Evolutionary conservation across 2,797 vertebrate species (phyloP).

Genomic region (Odontamblyopus lacepedii): DNA sequence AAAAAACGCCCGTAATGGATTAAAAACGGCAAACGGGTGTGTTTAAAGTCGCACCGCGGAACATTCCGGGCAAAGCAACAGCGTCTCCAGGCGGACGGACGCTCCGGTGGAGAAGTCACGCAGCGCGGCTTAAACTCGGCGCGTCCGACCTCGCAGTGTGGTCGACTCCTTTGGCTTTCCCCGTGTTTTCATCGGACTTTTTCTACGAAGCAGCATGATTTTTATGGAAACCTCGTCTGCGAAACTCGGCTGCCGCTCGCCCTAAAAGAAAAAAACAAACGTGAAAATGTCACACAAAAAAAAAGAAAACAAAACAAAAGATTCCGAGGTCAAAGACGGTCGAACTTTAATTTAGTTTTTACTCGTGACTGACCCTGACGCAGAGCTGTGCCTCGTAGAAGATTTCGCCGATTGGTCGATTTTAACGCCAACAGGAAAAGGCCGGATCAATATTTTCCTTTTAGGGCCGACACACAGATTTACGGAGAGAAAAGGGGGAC

Average conservation of each 20-base stretch:
- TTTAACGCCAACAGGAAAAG: conserved; percentile 34
- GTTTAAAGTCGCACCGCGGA: too few relatives aligned
- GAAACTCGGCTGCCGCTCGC: conserved; percentile 43
- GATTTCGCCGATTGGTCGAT: conserved; percentile 52
- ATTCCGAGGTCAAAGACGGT: conserved; percentile 47
- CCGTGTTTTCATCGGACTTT: conserved; percentile 30
- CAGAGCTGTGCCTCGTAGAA: conserved; percentile 75
- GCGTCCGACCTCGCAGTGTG: not conserved
- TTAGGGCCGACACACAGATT: conserved; percentile 28
- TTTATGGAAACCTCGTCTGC: not conserved
- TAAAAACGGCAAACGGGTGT: too few relatives aligned
- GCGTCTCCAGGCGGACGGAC: too few relatives aligned
- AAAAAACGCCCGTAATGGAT: too few relatives aligned
- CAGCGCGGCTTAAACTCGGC: too few relatives aligned
- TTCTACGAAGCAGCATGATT: conserved; percentile 14
- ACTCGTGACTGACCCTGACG: conserved; percentile 60
- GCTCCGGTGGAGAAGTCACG: too few relatives aligned
- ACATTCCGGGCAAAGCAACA: too few relatives aligned
- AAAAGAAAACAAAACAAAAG: not conserved
- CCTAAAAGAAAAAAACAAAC: conserved; percentile 40
- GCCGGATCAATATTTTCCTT: conserved; percentile 19
- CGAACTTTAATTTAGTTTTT: conserved; percentile 19
- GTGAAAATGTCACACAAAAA: not conserved
- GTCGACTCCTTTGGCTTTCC: not conserved
- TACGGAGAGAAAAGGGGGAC: conserved; percentile 37